Percentiles rank a stretch among this genome's conserved stretches.
Evolutionary conservation across 30 jellyfish, hydroid and myxozoan species (phyloP).

Genomic region (Turritopsis rubra): DNA sequence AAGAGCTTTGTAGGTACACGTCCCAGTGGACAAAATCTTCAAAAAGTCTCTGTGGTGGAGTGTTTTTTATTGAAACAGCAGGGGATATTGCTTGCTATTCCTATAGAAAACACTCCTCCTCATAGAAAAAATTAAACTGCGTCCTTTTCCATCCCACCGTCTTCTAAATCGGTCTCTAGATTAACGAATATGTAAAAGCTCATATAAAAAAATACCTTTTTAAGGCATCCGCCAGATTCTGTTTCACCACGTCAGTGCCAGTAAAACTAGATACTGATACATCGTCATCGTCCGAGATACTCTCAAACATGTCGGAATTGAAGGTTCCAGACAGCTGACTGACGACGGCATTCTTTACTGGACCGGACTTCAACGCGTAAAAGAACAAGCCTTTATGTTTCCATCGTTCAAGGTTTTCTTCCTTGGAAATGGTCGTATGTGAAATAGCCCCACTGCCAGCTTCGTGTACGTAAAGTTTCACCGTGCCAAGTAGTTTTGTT

Average conservation of each 20-base stretch:
- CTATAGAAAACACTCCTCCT: too few species aligned
- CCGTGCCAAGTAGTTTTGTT: conserved; percentile 60
- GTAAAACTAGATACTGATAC: conserved; percentile 89
- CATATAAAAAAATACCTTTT: conserved; percentile 31
- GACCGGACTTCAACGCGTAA: conserved; percentile 54
- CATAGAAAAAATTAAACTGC: too few species aligned
- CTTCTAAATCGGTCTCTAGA: too few species aligned
- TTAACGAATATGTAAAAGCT: too few species aligned
- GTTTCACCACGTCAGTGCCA: conserved; percentile 75
- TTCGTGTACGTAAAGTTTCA: conserved; percentile 48
- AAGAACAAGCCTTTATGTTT: conserved; percentile 61
- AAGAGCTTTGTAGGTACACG: too few species aligned
- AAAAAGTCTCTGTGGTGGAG: too few species aligned
- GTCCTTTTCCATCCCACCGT: too few species aligned
- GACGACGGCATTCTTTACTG: conserved; percentile 40
- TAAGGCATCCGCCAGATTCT: conserved; percentile 63
- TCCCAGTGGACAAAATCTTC: too few species aligned
- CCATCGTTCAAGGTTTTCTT: conserved; percentile 60
- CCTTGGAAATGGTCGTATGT: conserved; percentile 62
- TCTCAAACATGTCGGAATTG: conserved; percentile 5
- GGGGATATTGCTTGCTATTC: too few species aligned
- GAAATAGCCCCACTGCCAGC: conserved; percentile 90
- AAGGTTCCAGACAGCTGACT: conserved; percentile 15
- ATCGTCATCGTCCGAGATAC: conserved; percentile 50
- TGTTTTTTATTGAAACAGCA: too few species aligned